Conservation (phyloP, 2,888 invertebrate species). For the Chamaedrilus cognettii region DNA sequence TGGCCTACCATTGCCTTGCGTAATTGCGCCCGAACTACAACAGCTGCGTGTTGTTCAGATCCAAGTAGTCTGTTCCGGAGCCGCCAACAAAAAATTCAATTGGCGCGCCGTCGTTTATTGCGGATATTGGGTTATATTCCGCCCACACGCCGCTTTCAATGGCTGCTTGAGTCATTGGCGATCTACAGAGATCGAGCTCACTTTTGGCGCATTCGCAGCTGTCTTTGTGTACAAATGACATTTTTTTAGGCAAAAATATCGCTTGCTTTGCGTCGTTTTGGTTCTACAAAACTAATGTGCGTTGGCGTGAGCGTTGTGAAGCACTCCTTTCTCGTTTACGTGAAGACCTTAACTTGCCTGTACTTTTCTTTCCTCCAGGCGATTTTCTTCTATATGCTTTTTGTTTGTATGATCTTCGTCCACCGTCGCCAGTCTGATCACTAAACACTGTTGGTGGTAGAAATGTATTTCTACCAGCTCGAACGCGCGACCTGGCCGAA, state of each 20-base stretch:
- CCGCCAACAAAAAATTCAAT: background rate
- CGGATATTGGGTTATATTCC: background rate
- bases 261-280: too few relatives aligned
- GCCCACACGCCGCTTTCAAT: background rate
- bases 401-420: background rate
- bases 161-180: background rate
- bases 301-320: too few relatives aligned
- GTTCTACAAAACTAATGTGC: too few relatives aligned
- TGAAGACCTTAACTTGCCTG: too few relatives aligned
- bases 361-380: background rate
- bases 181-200: background rate
- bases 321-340: background rate
- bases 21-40: too few relatives aligned
- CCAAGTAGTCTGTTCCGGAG: background rate
- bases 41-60: background rate
- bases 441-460: background rate
- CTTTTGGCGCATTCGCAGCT: slow-evolving; percentile 5
- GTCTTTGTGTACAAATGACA: background rate
- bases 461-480: background rate
- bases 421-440: background rate
- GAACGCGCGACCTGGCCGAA: background rate
- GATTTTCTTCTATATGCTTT: too few relatives aligned
- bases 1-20: background rate
- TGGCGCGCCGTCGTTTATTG: background rate
- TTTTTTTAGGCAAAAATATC: too few relatives aligned